Evolutionary conservation across 2,888 invertebrate genomes (phyloP).

Genomic region (Bugulina stolonifera): DNA sequence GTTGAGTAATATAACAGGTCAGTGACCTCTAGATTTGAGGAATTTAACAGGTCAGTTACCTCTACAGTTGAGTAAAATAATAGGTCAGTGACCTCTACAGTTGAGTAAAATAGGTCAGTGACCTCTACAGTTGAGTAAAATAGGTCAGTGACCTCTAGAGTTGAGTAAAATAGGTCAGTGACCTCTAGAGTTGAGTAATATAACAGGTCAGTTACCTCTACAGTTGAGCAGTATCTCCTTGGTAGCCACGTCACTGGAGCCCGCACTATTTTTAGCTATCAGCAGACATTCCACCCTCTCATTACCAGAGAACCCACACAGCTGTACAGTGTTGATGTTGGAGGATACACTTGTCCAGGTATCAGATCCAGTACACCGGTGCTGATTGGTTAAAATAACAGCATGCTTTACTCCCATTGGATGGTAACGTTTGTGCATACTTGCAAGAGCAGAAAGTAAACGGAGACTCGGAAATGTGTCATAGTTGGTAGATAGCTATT

Average conservation of each 20-base stretch:
- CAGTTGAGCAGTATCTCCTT: neutral
- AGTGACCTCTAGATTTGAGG: neutral
- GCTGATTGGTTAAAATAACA: no score
- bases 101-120: no score
- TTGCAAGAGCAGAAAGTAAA: no score
- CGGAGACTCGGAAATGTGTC: no score
- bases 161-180: neutral
- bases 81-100: neutral
- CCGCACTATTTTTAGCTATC: neutral
- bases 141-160: neutral
- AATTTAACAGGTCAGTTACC: no score
- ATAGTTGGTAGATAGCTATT: no score
- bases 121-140: neutral
- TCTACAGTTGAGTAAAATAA: no score
- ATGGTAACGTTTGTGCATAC: no score
- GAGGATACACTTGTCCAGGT: neutral
- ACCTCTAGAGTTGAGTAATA: neutral
- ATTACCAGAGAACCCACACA: neutral
- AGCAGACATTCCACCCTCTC: neutral
- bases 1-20: neutral
- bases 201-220: neutral
- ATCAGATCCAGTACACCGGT: neutral
- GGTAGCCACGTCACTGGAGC: neutral
- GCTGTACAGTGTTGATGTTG: neutral
- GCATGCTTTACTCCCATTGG: no score